These are phyloP conservation scores for Drosophila aldrichi DNA, from an alignment of 2,888 invertebrate species.

Conservation along the genomic window DNA sequence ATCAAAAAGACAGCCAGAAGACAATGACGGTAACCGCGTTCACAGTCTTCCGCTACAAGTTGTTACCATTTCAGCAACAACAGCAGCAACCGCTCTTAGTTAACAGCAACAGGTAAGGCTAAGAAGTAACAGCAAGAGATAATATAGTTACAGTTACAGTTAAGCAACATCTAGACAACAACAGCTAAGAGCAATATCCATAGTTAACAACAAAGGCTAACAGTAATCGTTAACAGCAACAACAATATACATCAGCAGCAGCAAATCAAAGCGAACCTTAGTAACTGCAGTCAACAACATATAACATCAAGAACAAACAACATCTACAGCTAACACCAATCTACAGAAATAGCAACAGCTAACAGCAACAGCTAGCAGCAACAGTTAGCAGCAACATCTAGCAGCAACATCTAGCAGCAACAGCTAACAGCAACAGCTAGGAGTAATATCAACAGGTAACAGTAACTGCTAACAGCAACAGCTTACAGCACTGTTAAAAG, in stretches of 20 bases:
- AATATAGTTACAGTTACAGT: too few species aligned
- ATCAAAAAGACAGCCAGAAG: slow-evolving; percentile 61
- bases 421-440: not conserved
- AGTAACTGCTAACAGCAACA: not conserved
- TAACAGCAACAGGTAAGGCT: not conserved
- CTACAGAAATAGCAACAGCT: not conserved
- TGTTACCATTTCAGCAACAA: slow-evolving; percentile 45
- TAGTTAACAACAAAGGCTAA: not conserved
- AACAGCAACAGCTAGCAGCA: not conserved
- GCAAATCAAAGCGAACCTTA: not conserved
- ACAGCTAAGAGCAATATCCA: too few species aligned
- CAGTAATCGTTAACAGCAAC: not conserved
- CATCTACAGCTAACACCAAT: too few species aligned
- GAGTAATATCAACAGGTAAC: not conserved
- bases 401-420: not conserved
- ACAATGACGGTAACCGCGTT: slow-evolving; percentile 54
- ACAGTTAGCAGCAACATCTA: not conserved
- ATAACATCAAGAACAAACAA: too few species aligned
- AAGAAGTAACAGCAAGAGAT: not conserved
- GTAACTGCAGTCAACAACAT: too few species aligned
- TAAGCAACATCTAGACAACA: too few species aligned
- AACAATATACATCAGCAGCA: too few species aligned
- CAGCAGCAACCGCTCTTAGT: slow-evolving; percentile 6
- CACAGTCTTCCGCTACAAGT: slow-evolving; percentile 68
- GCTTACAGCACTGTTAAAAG: too few species aligned